Evolutionary conservation across 2,888 invertebrate species (phyloP), one percentile per base, ranked within the genome.

Genomic region (Tipula lateralis): DNA sequence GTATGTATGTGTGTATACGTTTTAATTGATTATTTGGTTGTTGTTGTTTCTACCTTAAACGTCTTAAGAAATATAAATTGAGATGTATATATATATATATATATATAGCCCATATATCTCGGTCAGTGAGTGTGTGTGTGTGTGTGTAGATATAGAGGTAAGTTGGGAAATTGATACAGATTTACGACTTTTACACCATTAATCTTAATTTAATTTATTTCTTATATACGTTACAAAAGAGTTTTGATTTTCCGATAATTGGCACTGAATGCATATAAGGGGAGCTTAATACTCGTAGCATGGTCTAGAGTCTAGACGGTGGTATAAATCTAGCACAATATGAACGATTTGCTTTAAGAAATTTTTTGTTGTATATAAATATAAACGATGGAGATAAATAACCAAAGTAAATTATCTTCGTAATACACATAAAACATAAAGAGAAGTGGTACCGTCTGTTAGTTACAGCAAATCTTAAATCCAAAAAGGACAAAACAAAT

Each of bases 141-240:
- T n/a, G n/a, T n/a, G n/a, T n/a, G n/a, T n/a, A 12, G 16, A 50
- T 16, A 50, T n/a, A 50, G 16, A 19, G 16, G 44, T 19, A 50
- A 44, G 44, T 44, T 44, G 5, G 7, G 16, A 24, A 66, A 24
- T 66, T 66, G 3, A 19, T 66, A 66, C 24, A 66, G 66, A 66
- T 66, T 66, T 66, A 66, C 66, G 66, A 66, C 66, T 66, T 66
- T 24, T 66, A 66, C 24, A 7, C 24, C 66, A 66, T 66, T 66
- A 66, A 66, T 66, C 66, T 66, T 66, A 66, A 66, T 66, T 66
- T 66, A 66, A 66, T 66, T 66, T 66, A 66, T 66, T 9, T 24
- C 7, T n/a, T n/a, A n/a, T n/a, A 66, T 9, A 9, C 19, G 16
- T 4, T 6, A 0, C 16, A 4, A 6, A 50, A 2, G 44, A 50